Base-by-base conservation (phyloP, 2,888 invertebrate genomes). In the Pomacea canaliculata region DNA sequence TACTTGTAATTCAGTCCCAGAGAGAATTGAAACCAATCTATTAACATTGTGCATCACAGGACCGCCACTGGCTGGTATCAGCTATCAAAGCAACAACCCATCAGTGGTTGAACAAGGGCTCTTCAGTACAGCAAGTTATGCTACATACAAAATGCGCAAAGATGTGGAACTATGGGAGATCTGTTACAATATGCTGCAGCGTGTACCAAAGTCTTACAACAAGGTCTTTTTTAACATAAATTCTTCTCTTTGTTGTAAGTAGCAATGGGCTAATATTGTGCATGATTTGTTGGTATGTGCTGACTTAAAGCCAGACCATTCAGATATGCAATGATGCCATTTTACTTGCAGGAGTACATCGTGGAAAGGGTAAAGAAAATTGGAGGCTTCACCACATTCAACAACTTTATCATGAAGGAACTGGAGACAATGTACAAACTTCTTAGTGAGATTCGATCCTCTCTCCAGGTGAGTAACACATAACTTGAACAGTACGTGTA, bases 131-230 rank as follows among this genome's bases (percentile, higher is more conserved):
- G 88, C 89, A 74, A 88, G 88, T 71, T 85, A 85, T 73, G 88
- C 89, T 73, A 85, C 86, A 19, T 84, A 88, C 79, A 86, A 86
- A 77, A 86, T 88, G 85, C 83, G 87, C 66, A 90, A 89, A 79
- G 90, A 89, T 66, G 83, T 89, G 73, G 90, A 90, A 76, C 79
- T 91, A 70, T 88, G 88, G 88, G 90, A 91, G 72, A 87, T 90
- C 76, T 90, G 90, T 80, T 83, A 85, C 76, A 86, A 84, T 51
- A 86, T 89, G 84, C 81, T 90, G 68, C 84, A 87, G 70, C 89
- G 89, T 76, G 84, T 91, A 23, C 91, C 91, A 60, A 87, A 88
- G 73, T 86, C 87, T 70, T 89, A 88, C 79, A 89, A 85, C 80
- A 90, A 89, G 86, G 90, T 89, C 77, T 23, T 63, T 63, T 63